Conservation (phyloP, 2,888 invertebrate genomes). For the Coecobrya sp. region DNA sequence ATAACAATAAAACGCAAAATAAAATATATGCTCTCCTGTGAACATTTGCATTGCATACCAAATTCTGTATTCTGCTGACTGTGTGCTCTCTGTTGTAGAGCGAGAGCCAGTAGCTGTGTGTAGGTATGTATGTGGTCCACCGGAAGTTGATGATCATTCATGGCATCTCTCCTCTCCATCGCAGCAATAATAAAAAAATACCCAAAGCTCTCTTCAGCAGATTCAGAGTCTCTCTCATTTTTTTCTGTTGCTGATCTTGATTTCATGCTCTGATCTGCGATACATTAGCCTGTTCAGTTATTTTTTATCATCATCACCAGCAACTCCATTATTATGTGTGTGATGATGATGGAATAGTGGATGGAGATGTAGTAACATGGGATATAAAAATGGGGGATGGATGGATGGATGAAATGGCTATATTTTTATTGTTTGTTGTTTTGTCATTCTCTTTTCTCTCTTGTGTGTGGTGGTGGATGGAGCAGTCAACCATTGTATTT, state of each 20-base stretch:
- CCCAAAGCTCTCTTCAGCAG: neutral
- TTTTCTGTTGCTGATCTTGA: conserved; percentile 56
- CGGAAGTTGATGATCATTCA: conserved; percentile 82
- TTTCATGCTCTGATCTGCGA: conserved; percentile 58
- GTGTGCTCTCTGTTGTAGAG: neutral
- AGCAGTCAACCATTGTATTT: conserved; percentile 47
- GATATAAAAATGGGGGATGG: conserved; percentile 15
- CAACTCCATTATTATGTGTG: neutral
- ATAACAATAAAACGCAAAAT: conserved; percentile 44
- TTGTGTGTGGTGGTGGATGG: conserved; percentile 27
- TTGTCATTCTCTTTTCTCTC: conserved; percentile 60
- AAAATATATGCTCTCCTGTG: conserved; percentile 16
- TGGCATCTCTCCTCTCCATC: conserved; percentile 69
- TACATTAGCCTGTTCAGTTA: conserved; percentile 53
- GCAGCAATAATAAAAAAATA: conserved; percentile 28
- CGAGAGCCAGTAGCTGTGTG: neutral
- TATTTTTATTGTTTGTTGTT: conserved; percentile 48
- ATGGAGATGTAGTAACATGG: conserved; percentile 18
- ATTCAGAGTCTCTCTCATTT: conserved; percentile 6
- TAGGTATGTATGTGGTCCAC: conserved; percentile 72
- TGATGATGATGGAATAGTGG: conserved; percentile 22
- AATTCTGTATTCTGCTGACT: neutral
- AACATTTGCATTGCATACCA: neutral
- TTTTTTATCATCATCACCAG: conserved; percentile 45
- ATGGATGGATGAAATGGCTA: conserved; percentile 54